These are phyloP conservation scores for Chloebia gouldiae DNA, from an alignment of 2,113 vertebrate species.

Conservation along the genomic window DNA sequence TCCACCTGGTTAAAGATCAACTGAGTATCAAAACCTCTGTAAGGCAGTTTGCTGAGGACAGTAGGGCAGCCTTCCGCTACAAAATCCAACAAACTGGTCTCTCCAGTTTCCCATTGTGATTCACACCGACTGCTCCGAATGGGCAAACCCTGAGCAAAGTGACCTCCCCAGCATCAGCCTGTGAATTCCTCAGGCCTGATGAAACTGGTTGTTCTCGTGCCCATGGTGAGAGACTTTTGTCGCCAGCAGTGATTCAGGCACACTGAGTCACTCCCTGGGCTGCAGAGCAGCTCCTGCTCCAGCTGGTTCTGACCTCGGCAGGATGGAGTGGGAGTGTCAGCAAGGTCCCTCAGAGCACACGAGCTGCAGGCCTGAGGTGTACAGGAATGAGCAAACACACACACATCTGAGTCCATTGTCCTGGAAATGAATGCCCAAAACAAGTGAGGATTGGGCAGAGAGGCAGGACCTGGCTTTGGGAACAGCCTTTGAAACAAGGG, in stretches of 20 bases:
- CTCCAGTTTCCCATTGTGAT: background rate
- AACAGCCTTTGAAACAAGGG: background rate
- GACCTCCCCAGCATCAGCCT: background rate
- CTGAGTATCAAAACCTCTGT: background rate
- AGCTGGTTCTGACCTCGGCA: background rate
- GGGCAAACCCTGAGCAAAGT: background rate
- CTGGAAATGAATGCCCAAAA: background rate
- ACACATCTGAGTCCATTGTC: background rate
- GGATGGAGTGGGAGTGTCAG: background rate
- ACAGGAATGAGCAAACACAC: background rate
- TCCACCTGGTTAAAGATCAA: slow-evolving; percentile 24
- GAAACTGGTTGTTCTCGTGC: background rate
- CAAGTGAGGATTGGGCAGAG: background rate
- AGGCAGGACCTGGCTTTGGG: background rate
- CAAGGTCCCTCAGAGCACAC: background rate
- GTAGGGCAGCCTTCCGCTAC: background rate
- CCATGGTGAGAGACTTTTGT: background rate
- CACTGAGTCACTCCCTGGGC: background rate
- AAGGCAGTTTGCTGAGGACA: background rate
- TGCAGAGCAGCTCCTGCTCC: background rate
- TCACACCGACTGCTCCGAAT: background rate
- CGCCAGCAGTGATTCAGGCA: background rate
- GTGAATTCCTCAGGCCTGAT: background rate
- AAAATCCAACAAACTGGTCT: background rate
- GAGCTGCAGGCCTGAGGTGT: background rate